Percentiles rank a stretch among this genome's conserved stretches.
phyloP scores from a whole-genome alignment of 2,113 vertebrate species.

The Stegastes partitus region DNA sequence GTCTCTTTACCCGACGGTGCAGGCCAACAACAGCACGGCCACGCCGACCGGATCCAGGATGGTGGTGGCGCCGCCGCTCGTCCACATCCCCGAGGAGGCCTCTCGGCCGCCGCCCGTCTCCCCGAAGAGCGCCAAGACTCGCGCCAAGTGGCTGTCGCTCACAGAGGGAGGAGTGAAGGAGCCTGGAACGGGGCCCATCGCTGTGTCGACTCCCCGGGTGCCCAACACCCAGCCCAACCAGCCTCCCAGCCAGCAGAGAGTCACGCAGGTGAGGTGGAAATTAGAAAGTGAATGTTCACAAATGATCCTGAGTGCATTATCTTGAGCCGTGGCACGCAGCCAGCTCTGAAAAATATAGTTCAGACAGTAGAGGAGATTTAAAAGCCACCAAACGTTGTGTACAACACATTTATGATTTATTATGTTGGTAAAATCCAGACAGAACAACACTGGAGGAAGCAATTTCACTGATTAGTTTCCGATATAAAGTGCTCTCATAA shows the following conservation, averaged over 20 bases:
- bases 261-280: slow-evolving; percentile 86
- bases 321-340: slow-evolving; percentile 21
- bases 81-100: slow-evolving; percentile 93
- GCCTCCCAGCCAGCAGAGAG: slow-evolving; percentile 88
- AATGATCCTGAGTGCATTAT: not conserved
- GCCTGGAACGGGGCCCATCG: slow-evolving; percentile 74
- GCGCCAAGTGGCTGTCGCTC: slow-evolving; percentile 95
- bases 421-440: slow-evolving; percentile 13
- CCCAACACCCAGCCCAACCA: slow-evolving; percentile 72
- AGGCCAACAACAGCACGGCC: slow-evolving; percentile 82
- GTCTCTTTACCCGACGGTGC: slow-evolving; percentile 89
- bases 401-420: slow-evolving; percentile 39
- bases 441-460: slow-evolving; percentile 25
- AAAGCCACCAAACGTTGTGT: slow-evolving; percentile 37
- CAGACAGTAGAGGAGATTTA: slow-evolving; percentile 27
- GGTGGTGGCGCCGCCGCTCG: slow-evolving; percentile 86
- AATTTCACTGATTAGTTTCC: slow-evolving; percentile 54
- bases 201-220: slow-evolving; percentile 77
- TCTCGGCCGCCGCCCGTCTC: slow-evolving; percentile 81
- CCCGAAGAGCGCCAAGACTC: slow-evolving; percentile 88
- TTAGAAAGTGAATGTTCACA: slow-evolving; percentile 7
- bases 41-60: slow-evolving; percentile 83
- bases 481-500: slow-evolving; percentile 20
- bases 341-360: slow-evolving; percentile 27
- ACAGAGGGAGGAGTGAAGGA: slow-evolving; percentile 85